Conservation (phyloP, 2,888 invertebrate genomes). For the Seira sanloemensis region DNA sequence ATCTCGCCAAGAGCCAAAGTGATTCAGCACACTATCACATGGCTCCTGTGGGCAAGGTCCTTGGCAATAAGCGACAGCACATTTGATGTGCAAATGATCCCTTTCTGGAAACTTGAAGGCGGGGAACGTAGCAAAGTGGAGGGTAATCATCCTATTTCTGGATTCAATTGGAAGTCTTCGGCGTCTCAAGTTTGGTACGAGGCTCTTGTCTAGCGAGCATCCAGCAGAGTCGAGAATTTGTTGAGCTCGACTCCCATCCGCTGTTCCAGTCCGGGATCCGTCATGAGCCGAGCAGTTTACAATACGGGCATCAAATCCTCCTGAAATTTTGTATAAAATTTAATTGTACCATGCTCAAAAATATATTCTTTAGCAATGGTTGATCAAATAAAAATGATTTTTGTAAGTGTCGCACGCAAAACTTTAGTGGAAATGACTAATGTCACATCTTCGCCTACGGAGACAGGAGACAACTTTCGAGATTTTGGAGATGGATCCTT, state of each 20-base stretch:
- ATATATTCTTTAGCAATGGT: conserved; percentile 22
- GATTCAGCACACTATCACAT: conserved; percentile 71
- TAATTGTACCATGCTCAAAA: conserved; percentile 17
- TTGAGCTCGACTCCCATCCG: conserved; percentile 70
- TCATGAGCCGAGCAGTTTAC: conserved; percentile 88
- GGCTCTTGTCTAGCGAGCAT: conserved; percentile 70
- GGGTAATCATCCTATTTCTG: conserved; percentile 72
- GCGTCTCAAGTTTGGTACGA: conserved; percentile 72
- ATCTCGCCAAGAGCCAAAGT: conserved; percentile 72
- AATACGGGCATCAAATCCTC: conserved; percentile 84
- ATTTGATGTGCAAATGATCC: conserved; percentile 86
- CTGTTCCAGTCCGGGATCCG: conserved; percentile 77
- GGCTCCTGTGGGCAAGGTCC: conserved; percentile 82
- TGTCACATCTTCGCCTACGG: conserved; percentile 72
- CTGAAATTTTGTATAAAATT: conserved; percentile 75
- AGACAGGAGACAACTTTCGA: conserved; percentile 67
- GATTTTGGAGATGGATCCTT: conserved; percentile 73
- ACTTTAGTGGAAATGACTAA: conserved; percentile 73
- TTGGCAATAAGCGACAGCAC: conserved; percentile 86
- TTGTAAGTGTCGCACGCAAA: conserved; percentile 56
- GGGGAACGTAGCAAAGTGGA: conserved; percentile 81
- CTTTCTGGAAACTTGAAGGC: conserved; percentile 90
- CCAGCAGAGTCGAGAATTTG: conserved; percentile 72
- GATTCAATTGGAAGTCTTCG: conserved; percentile 72
- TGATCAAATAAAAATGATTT: conserved; percentile 11